Base-by-base conservation (phyloP, 2,888 invertebrate genomes). In the Platerodrilus igneus region DNA sequence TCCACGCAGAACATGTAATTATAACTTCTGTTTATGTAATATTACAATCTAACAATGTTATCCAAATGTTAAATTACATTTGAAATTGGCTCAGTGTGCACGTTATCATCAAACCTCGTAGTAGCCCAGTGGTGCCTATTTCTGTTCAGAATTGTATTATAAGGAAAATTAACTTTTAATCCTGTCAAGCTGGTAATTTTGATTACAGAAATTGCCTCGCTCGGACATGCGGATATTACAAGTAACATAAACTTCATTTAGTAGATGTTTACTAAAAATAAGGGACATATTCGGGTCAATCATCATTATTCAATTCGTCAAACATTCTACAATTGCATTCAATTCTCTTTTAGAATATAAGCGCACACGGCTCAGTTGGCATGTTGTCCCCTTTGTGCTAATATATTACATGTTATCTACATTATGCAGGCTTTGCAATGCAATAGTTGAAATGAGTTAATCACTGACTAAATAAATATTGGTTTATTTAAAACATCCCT, bases 21-120 rank as follows among this genome's bases (percentile, higher is more conserved):
- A 64, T 62, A 63, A 63, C 59, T 64, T 61, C 59, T 56, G 59
- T 60, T 59, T 58, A 62, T 62, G 60, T 62, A 62, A 63, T 62
- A 61, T 63, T 60, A 60, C 62, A 58, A 59, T 60, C 60, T 58
- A 57, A 53, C 55, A 54, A 56, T 60, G 59, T 57, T 57, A 62
- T 62, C 59, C 58, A 53, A 61, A 60, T 62, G 62, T 60, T 62
- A 60, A 63, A 63, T 63, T 61, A 60, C 59, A 60, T 62, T 57
- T 56, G 55, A 59, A 60, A 58, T 59, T 60, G 58, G 51, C 50
- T 54, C 57, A 51, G 55, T 52, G 53, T 53, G 52, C 51, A 50
- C 53, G 54, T 53, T 55, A 59, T 58, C 59, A 56, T 55, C 55
- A 55, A 48, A 48, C 43, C n/a, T n/a, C n/a, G n/a, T n/a, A n/a